Evolutionary conservation across 2,113 vertebrate genomes (phyloP), one percentile per base, ranked within the genome.

Genomic region (Chloroceryle aenea): DNA sequence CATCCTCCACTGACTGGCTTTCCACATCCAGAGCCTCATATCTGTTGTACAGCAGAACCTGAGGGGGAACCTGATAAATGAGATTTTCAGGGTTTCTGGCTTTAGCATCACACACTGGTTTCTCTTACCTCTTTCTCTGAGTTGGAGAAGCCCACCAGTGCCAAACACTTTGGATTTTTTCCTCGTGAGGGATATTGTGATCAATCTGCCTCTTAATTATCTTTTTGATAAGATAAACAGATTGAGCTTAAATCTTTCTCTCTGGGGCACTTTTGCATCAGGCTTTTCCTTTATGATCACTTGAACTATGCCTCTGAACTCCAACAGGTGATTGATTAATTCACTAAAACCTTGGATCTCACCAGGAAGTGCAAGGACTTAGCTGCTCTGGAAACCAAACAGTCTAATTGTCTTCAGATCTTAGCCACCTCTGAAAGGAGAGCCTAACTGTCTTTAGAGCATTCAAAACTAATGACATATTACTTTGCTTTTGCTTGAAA

Each of bases 81-180:
- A 53, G 12, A 14, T 29, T 29, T 53, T 72, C 48, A 53, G 29
- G 11, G 10, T 55, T 66, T n/a, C 52, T 38, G n/a, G 8, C 4
- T 67, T 64, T 19, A 62, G 12, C 42, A 43, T 42, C 68, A 16
- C n/a, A 34, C 40, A 15, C 5, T 18, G 11, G 11, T 63, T 78
- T 66, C 27, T 61, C 22, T 59, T 18, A 6, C 7, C 34, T 9
- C 21, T 45, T 59, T 36, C 13, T 80, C 22, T 16, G 27, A 75
- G 23, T 27, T 22, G 40, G 8, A 86, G 36, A 71, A 81, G 12
- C 3, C 17, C 38, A 59, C 2, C 19, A 27, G 0, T 69, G 27
- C 7, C 26, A 36, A 77, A 4, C 2, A 63, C 2, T 2, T 0
- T 9, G 26, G 26, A 4, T 43, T 50, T 21, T 9, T 5, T 6